phyloP scores from a whole-genome alignment of 1,140 invertebrate species.

The Tetragnatha versicolor region DNA sequence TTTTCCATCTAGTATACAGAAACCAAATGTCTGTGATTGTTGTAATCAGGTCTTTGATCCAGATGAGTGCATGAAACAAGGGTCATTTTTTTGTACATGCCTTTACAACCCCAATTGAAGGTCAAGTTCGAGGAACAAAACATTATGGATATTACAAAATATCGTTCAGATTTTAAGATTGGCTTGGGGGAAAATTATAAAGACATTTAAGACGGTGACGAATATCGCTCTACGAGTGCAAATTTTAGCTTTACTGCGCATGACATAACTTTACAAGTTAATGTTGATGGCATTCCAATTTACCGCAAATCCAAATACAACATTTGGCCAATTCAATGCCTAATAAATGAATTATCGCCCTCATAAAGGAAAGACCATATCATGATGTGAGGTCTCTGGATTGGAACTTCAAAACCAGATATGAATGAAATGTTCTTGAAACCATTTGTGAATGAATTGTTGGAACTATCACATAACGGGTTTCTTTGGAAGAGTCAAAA shows the following conservation, averaged over 20 bases:
- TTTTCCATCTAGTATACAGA: too few relatives aligned
- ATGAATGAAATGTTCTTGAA: not conserved
- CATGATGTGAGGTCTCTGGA: conserved; percentile 14
- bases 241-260: not conserved
- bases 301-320: not conserved
- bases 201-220: conserved; percentile 3
- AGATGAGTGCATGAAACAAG: not conserved
- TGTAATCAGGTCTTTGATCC: not conserved
- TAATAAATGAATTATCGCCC: conserved; percentile 2
- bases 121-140: conserved; percentile 5
- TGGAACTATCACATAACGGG: not conserved
- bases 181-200: not conserved
- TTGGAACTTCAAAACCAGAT: conserved; percentile 1
- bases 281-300: conserved; percentile 19
- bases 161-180: not conserved
- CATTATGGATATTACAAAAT: not conserved
- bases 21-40: too few relatives aligned
- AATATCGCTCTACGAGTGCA: not conserved
- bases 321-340: conserved; percentile 4
- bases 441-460: not conserved
- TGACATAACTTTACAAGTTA: not conserved
- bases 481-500: not conserved
- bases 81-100: conserved; percentile 8
- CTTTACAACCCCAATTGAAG: not conserved
- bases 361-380: conserved; percentile 3